Evolutionary conservation across 2,888 invertebrate species (phyloP), one percentile per base, ranked within the genome.

Genomic region (Osedax frankpressi): DNA sequence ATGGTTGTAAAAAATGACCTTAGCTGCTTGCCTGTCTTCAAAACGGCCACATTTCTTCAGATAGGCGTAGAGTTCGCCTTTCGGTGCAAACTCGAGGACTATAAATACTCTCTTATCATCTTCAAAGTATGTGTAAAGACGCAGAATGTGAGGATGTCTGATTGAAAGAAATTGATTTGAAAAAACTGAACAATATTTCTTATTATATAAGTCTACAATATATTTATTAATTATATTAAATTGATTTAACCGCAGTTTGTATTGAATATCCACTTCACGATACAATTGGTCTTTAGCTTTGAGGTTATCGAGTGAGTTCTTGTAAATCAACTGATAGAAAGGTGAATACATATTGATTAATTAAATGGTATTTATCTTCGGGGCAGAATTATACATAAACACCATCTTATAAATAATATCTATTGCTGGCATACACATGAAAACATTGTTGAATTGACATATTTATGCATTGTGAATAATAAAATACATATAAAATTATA

Each of bases 131-230:
- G 27, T 30, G 19, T 71, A 71, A 30, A 71, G 44, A 30, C 71
- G 30, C 44, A 71, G 26, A 30, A 71, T 71, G 62, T 71, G 71
- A 3, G 59, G 71, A 71, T 71, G 71, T 71, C 69, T 69, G 69
- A 6, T 25, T 28, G 65, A 65, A n/a, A n/a, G n/a, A n/a, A n/a
- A n/a, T n/a, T n/a, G n/a, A n/a, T n/a, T n/a, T n/a, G n/a, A n/a
- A n/a, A n/a, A n/a, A n/a, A n/a, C n/a, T n/a, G n/a, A n/a, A n/a
- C n/a, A n/a, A n/a, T n/a, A n/a, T n/a, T n/a, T n/a, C n/a, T n/a
- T n/a, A n/a, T n/a, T n/a, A n/a, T n/a, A n/a, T n/a, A n/a, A n/a
- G n/a, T n/a, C n/a, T n/a, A n/a, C n/a, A n/a, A n/a, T n/a, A n/a
- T n/a, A n/a, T n/a, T n/a, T n/a, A n/a, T n/a, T n/a, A n/a, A n/a